Base-by-base conservation (phyloP, 37 sponge, comb jelly and placozoan genomes). In the Beroe ovata region DNA sequence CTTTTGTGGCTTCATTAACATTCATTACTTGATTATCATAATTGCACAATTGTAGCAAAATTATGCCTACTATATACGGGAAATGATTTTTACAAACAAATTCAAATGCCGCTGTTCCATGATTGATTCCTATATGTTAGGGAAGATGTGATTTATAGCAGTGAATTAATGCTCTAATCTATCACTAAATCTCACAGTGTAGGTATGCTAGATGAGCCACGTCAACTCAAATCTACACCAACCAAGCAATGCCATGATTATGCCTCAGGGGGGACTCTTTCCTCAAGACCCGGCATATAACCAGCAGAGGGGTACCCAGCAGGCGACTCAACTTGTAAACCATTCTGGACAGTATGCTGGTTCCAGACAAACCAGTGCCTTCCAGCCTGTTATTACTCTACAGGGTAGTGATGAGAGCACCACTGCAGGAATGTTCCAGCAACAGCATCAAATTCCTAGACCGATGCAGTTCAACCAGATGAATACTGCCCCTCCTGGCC, bases 161-260 rank as follows among this genome's bases (percentile, higher is more conserved):
- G n/a, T n/a, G n/a, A n/a, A n/a, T n/a, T n/a, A n/a, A n/a, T n/a
- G n/a, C n/a, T n/a, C n/a, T n/a, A n/a, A n/a, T n/a, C n/a, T n/a
- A n/a, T n/a, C n/a, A n/a, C n/a, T n/a, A n/a, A n/a, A n/a, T n/a
- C n/a, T 6, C 54, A 16, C 54, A 47, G 54, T 47, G 54, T 47
- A 66, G 69, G 69, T 34, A 66, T 66, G 69, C 69, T 30, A 34
- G 18, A 66, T 66, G 69, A 66, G 30, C 34, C 69, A 66, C 16
- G 11, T 11, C 54, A 47, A 47, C 11, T 47, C 54, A 6, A 47
- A 47, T 11, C 54, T 47, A 47, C 54, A 47, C 54, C 54, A 47
- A 6, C 54, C 54, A 6, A 47, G 11, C 54, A 47, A 47, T 11
- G 54, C 54, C 11, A 47, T 47, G 54, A 47, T 16, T 47, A 11